phyloP scores from a whole-genome alignment of 2,888 invertebrate species.

The Cephus sareptanus region DNA sequence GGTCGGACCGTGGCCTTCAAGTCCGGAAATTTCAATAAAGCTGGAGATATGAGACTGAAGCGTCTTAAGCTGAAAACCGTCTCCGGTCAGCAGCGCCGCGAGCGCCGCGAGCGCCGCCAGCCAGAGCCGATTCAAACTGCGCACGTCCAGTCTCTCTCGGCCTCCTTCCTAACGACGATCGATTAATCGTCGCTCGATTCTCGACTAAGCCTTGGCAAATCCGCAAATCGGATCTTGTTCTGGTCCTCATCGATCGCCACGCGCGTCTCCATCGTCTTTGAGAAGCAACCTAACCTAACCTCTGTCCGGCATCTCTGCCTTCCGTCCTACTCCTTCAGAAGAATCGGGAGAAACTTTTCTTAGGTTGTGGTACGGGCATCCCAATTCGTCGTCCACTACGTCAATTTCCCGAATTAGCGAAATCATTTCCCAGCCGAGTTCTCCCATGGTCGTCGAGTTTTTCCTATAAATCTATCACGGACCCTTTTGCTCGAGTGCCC shows the following conservation, averaged over 20 bases:
- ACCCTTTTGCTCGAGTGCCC: slow-evolving; percentile 7
- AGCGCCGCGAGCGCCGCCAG: no score
- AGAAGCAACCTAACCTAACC: not conserved
- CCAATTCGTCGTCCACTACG: slow-evolving; percentile 43
- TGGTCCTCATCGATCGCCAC: not conserved
- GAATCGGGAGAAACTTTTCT: slow-evolving; percentile 26
- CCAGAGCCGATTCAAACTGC: slow-evolving; percentile 41
- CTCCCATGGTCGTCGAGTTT: slow-evolving; percentile 8
- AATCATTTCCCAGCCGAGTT: slow-evolving; percentile 44
- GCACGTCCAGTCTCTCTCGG: slow-evolving; percentile 39
- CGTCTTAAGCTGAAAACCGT: slow-evolving; percentile 45
- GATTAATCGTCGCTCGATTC: slow-evolving; percentile 44
- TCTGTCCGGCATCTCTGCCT: not conserved
- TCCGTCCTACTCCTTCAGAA: not conserved
- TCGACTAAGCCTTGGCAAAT: not conserved
- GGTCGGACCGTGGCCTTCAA: slow-evolving; percentile 36
- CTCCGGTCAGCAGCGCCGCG: slow-evolving; percentile 34
- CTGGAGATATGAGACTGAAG: slow-evolving; percentile 51
- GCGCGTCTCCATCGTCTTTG: not conserved
- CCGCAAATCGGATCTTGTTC: not conserved
- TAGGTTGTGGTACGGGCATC: slow-evolving; percentile 15
- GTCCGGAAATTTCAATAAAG: slow-evolving; percentile 65
- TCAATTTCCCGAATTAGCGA: slow-evolving; percentile 53
- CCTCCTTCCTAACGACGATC: slow-evolving; percentile 38
- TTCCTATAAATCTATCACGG: slow-evolving; percentile 37